Conservation (phyloP, 2,113 vertebrate genomes). For the Odocoileus virginianus region DNA sequence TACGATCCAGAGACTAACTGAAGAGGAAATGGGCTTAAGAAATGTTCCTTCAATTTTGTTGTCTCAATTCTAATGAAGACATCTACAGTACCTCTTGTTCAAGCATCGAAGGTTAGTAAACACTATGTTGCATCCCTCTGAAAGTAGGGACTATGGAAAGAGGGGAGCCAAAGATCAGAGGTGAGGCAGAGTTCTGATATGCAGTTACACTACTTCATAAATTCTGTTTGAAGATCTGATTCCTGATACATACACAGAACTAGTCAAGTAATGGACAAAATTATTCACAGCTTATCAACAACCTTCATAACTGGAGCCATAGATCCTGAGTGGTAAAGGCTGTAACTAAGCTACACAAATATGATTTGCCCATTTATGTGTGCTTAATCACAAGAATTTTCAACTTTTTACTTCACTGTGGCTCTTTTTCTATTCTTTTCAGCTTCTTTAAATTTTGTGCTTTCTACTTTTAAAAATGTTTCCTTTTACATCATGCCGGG, state of each 20-base stretch:
- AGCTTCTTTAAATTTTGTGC: neutral
- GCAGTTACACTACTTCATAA: neutral
- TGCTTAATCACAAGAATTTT: neutral
- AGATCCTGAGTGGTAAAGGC: neutral
- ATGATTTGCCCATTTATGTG: neutral
- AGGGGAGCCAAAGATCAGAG: neutral
- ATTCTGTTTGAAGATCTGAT: neutral
- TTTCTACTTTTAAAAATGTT: neutral
- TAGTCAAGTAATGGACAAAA: neutral
- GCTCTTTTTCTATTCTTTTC: neutral
- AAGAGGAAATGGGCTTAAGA: neutral
- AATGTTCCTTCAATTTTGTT: neutral
- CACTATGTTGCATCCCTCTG: neutral
- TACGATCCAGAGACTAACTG: neutral
- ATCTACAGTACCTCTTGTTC: neutral
- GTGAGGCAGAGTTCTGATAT: neutral
- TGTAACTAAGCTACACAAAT: neutral
- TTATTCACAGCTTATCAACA: neutral
- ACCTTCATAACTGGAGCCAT: neutral
- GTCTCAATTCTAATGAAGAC: neutral
- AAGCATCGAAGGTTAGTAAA: neutral
- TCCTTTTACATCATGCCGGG: neutral
- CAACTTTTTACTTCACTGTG: neutral
- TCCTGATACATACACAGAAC: neutral
- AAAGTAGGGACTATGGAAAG: neutral